Percentiles rank a stretch among this genome's conserved stretches.
Conservation (phyloP, 2,113 vertebrate species). For the Salvelinus namaycush region DNA sequence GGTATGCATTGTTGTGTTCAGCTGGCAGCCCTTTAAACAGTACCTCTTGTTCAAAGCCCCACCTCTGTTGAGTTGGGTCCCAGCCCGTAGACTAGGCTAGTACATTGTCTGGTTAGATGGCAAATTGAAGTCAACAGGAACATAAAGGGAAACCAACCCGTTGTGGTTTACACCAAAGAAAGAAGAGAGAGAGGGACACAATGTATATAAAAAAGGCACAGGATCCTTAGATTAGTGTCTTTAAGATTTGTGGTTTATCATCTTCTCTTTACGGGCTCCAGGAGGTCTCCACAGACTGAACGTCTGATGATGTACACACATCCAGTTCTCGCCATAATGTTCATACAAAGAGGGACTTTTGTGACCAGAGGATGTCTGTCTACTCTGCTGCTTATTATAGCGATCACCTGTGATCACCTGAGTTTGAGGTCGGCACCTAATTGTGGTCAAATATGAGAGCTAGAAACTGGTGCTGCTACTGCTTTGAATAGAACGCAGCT, state of each 20-base stretch:
- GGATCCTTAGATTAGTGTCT: slow-evolving; percentile 29
- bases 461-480: neutral
- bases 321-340: slow-evolving; percentile 23
- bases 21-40: slow-evolving; percentile 65
- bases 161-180: neutral
- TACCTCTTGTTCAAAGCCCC: slow-evolving; percentile 57
- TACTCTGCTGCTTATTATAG: slow-evolving; percentile 26
- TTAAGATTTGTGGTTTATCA: slow-evolving; percentile 28
- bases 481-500: slow-evolving; percentile 4
- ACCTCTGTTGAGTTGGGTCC: slow-evolving; percentile 12
- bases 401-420: slow-evolving; percentile 59
- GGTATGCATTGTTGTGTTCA: slow-evolving; percentile 68
- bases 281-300: slow-evolving; percentile 36
- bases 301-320: slow-evolving; percentile 21
- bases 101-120: slow-evolving; percentile 18
- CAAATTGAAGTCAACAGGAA: slow-evolving; percentile 2
- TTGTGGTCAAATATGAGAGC: slow-evolving; percentile 16
- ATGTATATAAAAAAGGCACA: neutral
- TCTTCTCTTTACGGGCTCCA: slow-evolving; percentile 19
- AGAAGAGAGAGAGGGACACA: neutral
- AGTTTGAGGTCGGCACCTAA: slow-evolving; percentile 40
- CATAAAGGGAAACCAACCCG: neutral
- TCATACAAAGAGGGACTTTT: slow-evolving; percentile 44
- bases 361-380: slow-evolving; percentile 36
- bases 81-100: slow-evolving; percentile 1